Evolutionary conservation across 2,113 vertebrate genomes (phyloP).

Genomic region (Petrocephalus zakoni): DNA sequence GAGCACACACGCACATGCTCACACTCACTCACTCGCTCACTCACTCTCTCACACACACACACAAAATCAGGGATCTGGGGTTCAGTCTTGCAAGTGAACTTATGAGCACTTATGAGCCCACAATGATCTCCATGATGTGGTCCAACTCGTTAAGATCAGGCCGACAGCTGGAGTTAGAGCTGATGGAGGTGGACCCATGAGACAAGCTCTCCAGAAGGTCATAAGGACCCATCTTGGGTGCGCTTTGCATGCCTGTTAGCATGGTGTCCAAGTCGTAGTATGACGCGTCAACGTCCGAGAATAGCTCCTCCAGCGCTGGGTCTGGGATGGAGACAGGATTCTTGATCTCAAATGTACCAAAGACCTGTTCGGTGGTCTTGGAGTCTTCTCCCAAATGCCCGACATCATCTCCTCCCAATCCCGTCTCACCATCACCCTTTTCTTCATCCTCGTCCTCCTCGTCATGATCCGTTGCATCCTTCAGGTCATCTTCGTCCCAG

Average conservation of each 20-base stretch:
- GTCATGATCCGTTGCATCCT: constrained; percentile 52
- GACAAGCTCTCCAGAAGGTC: constrained; percentile 80
- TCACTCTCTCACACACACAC: constrained; percentile 33
- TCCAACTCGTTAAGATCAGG: constrained; percentile 92
- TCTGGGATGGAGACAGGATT: constrained; percentile 63
- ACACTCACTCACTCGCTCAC: constrained; percentile 29
- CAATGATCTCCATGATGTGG: constrained; percentile 95
- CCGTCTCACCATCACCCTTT: constrained; percentile 71
- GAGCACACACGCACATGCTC: constrained; percentile 33
- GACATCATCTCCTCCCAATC: constrained; percentile 58
- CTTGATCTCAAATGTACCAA: constrained; percentile 88
- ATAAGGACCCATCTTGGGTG: constrained; percentile 75
- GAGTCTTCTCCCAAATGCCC: constrained; percentile 50
- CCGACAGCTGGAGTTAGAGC: constrained; percentile 76
- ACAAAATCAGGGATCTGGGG: background rate
- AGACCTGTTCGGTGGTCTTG: constrained; percentile 85
- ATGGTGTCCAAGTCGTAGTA: constrained; percentile 90
- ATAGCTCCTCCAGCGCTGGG: constrained; percentile 77
- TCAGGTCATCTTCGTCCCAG: constrained; percentile 43
- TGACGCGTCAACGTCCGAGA: constrained; percentile 86
- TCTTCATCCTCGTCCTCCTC: constrained; percentile 61
- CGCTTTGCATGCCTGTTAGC: constrained; percentile 84
- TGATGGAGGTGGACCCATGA: constrained; percentile 57
- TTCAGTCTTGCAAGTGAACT: constrained; percentile 16
- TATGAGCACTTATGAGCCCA: constrained; percentile 74